Base-by-base conservation (phyloP, 2,797 vertebrate genomes). In the Picus viridis region DNA sequence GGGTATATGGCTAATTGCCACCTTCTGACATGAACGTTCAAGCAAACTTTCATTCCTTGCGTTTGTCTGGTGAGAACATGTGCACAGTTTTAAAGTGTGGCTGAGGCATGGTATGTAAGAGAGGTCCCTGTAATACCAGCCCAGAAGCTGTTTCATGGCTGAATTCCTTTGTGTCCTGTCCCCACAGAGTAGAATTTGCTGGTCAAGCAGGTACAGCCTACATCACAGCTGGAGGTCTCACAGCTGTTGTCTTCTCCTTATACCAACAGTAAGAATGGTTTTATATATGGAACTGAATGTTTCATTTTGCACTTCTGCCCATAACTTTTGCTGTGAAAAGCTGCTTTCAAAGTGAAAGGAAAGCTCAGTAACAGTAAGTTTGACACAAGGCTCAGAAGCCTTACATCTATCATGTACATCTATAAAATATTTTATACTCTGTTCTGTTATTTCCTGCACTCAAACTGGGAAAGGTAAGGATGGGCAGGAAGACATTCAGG, bases 401-500 rank as follows among this genome's bases (percentile, higher is more conserved):
- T 59, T 30, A 15, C 12, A 23, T 80, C 36, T 39, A 29, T 30
- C 8, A 19, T 24, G 15, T 49, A 8, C n/a, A 18, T 72, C 79
- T 83, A 3, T 41, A 62, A n/a, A 64, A 20, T 88, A 67, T 84
- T 94, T 93, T 62, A 83, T 74, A 18, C n/a, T 68, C 27, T 56
- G 9, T 67, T 80, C 27, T 65, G 8, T 67, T 81, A 30, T 81
- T 93, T 96, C 95, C 94, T 95, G 92, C 77, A 78, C 78, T 95
- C 26, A 11, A 75, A 73, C 88, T 90, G 89, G 94, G 82, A 94
- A 95, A 83, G 82, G 11, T 49, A 54, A 82, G 92, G 90, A 93
- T 93, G 88, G 88, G 86, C 92, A 96, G 96, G 92, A 96, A 96
- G 90, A 62, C 63, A 81, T 87, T 92, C 75, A 87, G 88, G 86